Base-by-base conservation (phyloP, 2,888 invertebrate species). In the Phortica okadai region DNA sequence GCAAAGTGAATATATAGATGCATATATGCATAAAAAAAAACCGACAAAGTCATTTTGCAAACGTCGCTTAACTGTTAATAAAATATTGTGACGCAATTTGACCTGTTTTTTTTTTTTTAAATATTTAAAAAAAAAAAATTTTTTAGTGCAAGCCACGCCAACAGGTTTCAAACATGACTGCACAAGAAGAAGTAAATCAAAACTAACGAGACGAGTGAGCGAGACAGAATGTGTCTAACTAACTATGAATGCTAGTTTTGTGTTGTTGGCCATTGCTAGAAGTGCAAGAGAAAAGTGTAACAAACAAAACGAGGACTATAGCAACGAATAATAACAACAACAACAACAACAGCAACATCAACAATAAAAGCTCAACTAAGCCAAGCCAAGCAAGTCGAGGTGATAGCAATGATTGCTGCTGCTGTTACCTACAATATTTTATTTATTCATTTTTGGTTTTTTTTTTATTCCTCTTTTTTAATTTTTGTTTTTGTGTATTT, bases 141-240 rank as follows among this genome's bases (percentile, higher is more conserved):
- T 44, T 72, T 72, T 50, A 25, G 72, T 54, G 44, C 50, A 6
- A 33, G 33, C 33, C 33, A 33, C 33, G 33, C 33, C 33, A 33
- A 14, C 50, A 50, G 50, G 50, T 50, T 50, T 76, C 76, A 66
- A 70, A 79, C 78, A 74, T 78, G 81, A 77, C 78, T 84, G 80
- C 83, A 83, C 82, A 84, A 82, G 80, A 79, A 84, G 82, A 84
- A 72, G 64, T 76, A 70, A 81, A 79, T 76, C 78, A 79, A 81
- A 80, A 78, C 79, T 79, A 83, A 82, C 82, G 78, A 82, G 77
- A 14, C 14, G 50, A 50, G 50, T 11, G 8, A 50, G 50, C 8
- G 10, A 50, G 50, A 50, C 1, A 50, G 50, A 50, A 50, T 8
- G 50, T 50, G 50, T 11, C 14, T 11, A 14, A 50, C 50, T 50